Conservation (phyloP, 2,797 vertebrate genomes). For the Valencia hispanica region DNA sequence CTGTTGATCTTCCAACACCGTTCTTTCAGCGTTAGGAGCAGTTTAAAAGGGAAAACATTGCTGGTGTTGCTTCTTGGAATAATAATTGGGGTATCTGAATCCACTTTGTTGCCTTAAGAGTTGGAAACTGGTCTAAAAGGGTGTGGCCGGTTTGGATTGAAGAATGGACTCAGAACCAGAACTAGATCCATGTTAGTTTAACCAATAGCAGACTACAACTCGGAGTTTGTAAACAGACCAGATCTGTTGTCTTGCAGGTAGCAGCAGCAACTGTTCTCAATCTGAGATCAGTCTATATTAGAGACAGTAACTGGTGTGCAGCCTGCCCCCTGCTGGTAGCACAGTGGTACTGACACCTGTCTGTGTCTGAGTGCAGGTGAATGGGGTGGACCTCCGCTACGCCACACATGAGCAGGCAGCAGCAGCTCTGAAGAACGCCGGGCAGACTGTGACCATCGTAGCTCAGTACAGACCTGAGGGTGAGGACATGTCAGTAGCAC, state of each 20-base stretch:
- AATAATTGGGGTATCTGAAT: too few relatives aligned
- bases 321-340: slow-evolving; percentile 5
- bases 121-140: too few relatives aligned
- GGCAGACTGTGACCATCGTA: slow-evolving; percentile 90
- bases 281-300: neutral
- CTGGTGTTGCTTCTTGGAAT: too few relatives aligned
- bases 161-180: neutral
- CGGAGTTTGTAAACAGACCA: neutral
- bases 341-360: neutral
- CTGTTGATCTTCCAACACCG: neutral
- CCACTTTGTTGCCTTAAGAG: too few relatives aligned
- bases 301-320: neutral
- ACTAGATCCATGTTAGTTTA: neutral
- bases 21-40: too few relatives aligned
- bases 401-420: slow-evolving; percentile 92
- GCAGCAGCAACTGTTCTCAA: neutral
- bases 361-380: slow-evolving; percentile 80
- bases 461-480: slow-evolving; percentile 88
- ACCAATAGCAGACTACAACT: neutral
- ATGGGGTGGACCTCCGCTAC: slow-evolving; percentile 88
- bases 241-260: too few relatives aligned
- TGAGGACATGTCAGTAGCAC: slow-evolving; percentile 19
- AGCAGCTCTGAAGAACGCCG: slow-evolving; percentile 90
- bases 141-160: neutral
- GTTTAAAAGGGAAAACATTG: too few relatives aligned